Evolutionary conservation across 2,113 vertebrate species (phyloP).

Genomic region (Oreochromis spilurus): DNA sequence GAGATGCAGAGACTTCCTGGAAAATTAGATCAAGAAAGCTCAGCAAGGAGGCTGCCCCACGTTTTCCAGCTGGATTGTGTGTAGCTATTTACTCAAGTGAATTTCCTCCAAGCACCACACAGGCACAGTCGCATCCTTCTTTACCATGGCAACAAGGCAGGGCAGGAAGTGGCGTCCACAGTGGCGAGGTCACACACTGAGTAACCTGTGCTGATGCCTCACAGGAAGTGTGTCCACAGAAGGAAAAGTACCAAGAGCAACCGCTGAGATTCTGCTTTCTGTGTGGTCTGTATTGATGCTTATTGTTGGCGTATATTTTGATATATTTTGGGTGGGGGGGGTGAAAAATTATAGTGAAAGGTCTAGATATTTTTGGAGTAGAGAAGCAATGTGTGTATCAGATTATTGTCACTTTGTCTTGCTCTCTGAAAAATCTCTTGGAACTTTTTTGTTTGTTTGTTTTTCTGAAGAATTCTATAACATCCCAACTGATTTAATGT

Average conservation of each 20-base stretch:
- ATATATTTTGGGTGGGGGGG: conserved; percentile 47
- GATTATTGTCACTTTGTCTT: conserved; percentile 69
- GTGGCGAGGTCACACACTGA: conserved; percentile 14
- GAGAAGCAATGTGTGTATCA: conserved; percentile 61
- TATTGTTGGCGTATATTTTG: conserved; percentile 70
- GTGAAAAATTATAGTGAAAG: conserved; percentile 20
- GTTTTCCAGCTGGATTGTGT: conserved; percentile 8
- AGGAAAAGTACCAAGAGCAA: conserved; percentile 29
- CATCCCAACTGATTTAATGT: conserved; percentile 74
- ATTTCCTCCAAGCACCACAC: conserved; percentile 40
- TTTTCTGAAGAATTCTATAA: conserved; percentile 57
- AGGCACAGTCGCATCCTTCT: conserved; percentile 9
- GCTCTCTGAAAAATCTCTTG: conserved; percentile 58
- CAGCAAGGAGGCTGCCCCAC: neutral
- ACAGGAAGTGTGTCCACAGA: conserved; percentile 20
- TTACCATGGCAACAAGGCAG: conserved; percentile 3
- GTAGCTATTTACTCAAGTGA: conserved; percentile 28
- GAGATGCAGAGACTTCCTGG: neutral
- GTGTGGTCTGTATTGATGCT: conserved; percentile 59
- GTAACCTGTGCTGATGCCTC: conserved; percentile 2
- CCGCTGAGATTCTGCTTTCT: conserved; percentile 52
- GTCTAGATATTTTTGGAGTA: conserved; percentile 73
- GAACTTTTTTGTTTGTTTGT: conserved; percentile 33
- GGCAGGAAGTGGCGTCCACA: neutral
- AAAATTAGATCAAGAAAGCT: neutral